These are phyloP conservation scores for Pseudonaja textilis DNA, from an alignment of 2,113 vertebrate species.

Conservation along the genomic window DNA sequence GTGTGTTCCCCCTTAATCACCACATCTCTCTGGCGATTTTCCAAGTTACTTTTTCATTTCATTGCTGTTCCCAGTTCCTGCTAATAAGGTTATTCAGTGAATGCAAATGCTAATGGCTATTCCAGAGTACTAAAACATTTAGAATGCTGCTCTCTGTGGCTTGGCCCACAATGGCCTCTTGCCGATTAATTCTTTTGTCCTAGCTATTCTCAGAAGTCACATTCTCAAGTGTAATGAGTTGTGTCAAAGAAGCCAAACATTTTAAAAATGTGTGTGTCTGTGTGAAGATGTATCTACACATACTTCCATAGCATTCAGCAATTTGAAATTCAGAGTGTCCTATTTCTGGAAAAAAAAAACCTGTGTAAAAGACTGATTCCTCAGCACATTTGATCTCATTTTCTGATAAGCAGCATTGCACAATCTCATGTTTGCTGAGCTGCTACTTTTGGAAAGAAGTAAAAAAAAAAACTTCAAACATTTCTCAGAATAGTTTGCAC, in stretches of 20 bases:
- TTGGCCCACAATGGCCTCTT: constrained; percentile 19
- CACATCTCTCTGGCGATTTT: not conserved
- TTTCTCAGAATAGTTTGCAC: constrained; percentile 16
- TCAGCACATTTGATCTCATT: constrained; percentile 3
- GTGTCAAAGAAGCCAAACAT: not conserved
- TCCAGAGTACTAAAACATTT: not conserved
- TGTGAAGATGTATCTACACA: not conserved
- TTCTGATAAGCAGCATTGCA: not conserved
- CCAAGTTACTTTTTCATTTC: not conserved
- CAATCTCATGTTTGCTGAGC: not conserved
- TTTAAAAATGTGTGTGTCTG: not conserved
- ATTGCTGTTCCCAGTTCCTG: not conserved
- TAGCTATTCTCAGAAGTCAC: not conserved
- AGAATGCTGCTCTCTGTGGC: not conserved
- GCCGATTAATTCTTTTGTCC: not conserved
- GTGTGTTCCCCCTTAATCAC: not conserved
- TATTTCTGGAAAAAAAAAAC: not conserved
- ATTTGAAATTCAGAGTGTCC: constrained; percentile 5
- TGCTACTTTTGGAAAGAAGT: not conserved
- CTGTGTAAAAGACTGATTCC: not conserved
- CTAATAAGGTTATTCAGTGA: constrained; percentile 5
- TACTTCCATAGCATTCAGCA: not conserved
- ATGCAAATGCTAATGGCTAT: constrained; percentile 9
- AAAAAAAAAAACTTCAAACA: not conserved
- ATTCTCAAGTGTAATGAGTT: constrained; percentile 11